Percentiles rank a stretch among this genome's conserved stretches.
phyloP scores from a whole-genome alignment of 1,140 invertebrate species.

The Drosophila pseudoananassae region DNA sequence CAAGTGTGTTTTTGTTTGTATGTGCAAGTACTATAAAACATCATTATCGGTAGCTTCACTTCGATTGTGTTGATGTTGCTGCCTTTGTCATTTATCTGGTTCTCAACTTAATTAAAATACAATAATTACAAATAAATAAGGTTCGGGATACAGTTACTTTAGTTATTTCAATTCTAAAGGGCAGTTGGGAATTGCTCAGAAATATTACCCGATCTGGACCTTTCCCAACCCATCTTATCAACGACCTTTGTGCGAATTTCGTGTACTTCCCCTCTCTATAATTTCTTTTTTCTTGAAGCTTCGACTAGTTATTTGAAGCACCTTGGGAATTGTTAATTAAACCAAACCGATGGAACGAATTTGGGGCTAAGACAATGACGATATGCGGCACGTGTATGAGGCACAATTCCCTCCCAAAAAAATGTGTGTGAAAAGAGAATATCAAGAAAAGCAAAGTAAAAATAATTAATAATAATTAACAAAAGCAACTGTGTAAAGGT shows the following conservation, averaged over 20 bases:
- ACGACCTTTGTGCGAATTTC: neutral
- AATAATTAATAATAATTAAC: constrained; percentile 51
- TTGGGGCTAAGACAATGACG: constrained; percentile 25
- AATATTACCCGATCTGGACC: neutral
- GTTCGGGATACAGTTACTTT: neutral
- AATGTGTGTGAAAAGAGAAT: constrained; percentile 9
- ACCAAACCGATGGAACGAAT: constrained; percentile 14
- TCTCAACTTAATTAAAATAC: constrained; percentile 27
- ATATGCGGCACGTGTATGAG: constrained; percentile 36
- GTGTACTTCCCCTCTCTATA: neutral
- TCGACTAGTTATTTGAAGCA: constrained; percentile 21
- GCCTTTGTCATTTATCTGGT: constrained; percentile 38
- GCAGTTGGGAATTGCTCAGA: constrained; percentile 1
- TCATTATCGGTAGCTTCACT: constrained; percentile 59
- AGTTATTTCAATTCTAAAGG: neutral
- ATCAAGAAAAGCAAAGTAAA: constrained; percentile 4
- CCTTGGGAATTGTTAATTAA: constrained; percentile 3
- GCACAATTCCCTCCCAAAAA: constrained; percentile 6
- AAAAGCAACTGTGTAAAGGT: constrained; percentile 9
- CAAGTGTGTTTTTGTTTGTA: constrained; percentile 9
- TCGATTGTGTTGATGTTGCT: constrained; percentile 38
- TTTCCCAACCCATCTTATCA: constrained; percentile 4
- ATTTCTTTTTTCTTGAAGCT: neutral
- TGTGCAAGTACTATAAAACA: constrained; percentile 49
- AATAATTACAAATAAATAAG: constrained; percentile 3